Conservation (phyloP, 2,888 invertebrate species). For the Diloba caeruleocephala region DNA sequence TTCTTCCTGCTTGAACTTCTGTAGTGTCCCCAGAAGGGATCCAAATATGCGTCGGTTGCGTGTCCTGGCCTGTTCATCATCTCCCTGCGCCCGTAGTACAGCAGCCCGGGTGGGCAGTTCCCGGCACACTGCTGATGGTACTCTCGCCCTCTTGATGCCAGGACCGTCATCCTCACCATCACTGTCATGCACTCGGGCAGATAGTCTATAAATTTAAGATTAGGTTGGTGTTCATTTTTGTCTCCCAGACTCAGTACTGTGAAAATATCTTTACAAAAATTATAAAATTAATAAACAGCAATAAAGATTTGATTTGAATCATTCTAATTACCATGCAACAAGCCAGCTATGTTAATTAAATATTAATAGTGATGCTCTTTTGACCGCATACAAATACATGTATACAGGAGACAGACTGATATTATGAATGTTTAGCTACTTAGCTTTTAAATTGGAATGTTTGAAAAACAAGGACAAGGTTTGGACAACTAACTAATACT, state of each 20-base stretch:
- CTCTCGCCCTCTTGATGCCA: constrained; percentile 71
- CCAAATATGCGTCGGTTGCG: constrained; percentile 99
- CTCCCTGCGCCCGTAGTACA: constrained; percentile 92
- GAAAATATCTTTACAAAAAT: background rate
- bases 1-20: constrained; percentile 98
- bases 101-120: constrained; percentile 93
- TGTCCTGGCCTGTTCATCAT: constrained; percentile 94
- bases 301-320: too few relatives aligned
- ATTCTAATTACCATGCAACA: too few relatives aligned
- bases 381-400: too few relatives aligned
- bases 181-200: constrained; percentile 81
- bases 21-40: constrained; percentile 97
- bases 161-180: constrained; percentile 85
- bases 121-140: constrained; percentile 93
- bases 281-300: too few relatives aligned
- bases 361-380: too few relatives aligned
- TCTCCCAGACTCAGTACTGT: background rate
- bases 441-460: too few relatives aligned
- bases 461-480: too few relatives aligned
- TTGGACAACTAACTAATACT: too few relatives aligned
- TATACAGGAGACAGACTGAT: too few relatives aligned
- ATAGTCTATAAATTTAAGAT: constrained; percentile 65
- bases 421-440: too few relatives aligned
- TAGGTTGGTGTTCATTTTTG: background rate
- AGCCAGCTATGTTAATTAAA: too few relatives aligned